Conservation (phyloP, 2,113 vertebrate genomes). For the Scartelaos histophorus region DNA sequence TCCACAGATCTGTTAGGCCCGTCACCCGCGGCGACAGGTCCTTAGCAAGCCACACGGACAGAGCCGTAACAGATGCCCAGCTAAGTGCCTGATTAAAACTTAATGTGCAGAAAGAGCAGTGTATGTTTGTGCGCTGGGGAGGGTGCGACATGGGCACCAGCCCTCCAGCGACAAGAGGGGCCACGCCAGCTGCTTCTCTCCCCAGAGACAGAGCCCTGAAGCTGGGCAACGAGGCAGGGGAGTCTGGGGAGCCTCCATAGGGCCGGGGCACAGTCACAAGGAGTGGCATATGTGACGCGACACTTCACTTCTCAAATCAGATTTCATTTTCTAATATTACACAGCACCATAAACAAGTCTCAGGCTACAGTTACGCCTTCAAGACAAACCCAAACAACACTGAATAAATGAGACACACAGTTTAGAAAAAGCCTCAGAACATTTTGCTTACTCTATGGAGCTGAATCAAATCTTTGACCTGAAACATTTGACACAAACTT, state of each 20-base stretch:
- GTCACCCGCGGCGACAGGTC: slow-evolving; percentile 74
- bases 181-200: slow-evolving; percentile 72
- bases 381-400: slow-evolving; percentile 18
- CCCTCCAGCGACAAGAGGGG: slow-evolving; percentile 70
- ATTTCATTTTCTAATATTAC: slow-evolving; percentile 48
- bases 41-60: slow-evolving; percentile 60
- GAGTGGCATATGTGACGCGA: slow-evolving; percentile 64
- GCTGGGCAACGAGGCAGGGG: slow-evolving; percentile 69
- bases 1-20: slow-evolving; percentile 59
- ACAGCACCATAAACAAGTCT: neutral
- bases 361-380: slow-evolving; percentile 7
- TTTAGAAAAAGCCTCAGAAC: neutral
- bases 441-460: neutral
- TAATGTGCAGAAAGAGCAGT: slow-evolving; percentile 69
- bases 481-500: neutral
- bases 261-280: slow-evolving; percentile 54
- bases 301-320: slow-evolving; percentile 58
- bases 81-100: slow-evolving; percentile 83
- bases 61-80: slow-evolving; percentile 78
- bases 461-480: slow-evolving; percentile 5
- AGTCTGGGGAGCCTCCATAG: slow-evolving; percentile 42
- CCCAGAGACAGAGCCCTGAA: slow-evolving; percentile 70
- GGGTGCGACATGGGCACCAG: slow-evolving; percentile 60
- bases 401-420: neutral
- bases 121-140: slow-evolving; percentile 40